Conservation (phyloP, 2,113 vertebrate genomes). For the Picathartes gymnocephalus region DNA sequence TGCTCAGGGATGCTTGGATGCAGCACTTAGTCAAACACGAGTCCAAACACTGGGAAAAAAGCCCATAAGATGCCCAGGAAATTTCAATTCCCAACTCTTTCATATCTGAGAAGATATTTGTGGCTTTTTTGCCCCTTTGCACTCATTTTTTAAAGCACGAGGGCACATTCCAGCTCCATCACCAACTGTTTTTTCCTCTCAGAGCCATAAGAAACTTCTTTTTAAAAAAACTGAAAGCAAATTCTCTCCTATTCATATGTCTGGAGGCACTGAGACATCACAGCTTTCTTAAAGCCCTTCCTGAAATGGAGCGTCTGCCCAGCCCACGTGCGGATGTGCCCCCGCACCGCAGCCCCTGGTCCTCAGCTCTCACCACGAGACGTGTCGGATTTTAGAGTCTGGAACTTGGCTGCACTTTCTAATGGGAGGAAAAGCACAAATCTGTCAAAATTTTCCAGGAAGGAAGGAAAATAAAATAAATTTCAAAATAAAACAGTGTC, state of each 20-base stretch:
- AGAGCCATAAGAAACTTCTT: neutral
- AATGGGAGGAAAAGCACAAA: neutral
- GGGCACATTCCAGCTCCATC: neutral
- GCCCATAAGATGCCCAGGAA: neutral
- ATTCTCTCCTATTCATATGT: neutral
- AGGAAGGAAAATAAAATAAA: neutral
- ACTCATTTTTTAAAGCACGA: neutral
- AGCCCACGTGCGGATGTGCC: neutral
- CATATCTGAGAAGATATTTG: rapidly evolving
- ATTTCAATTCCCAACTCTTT: neutral
- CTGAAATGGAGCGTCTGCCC: neutral
- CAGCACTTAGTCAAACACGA: neutral
- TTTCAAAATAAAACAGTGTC: constrained; percentile 10
- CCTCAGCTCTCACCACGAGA: neutral
- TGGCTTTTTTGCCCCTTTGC: neutral
- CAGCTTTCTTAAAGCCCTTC: constrained; percentile 6
- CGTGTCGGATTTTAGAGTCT: neutral
- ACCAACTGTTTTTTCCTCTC: neutral
- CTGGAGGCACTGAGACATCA: neutral
- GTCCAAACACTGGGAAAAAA: neutral
- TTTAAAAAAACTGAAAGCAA: neutral
- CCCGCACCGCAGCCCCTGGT: neutral
- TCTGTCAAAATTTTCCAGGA: constrained; percentile 3
- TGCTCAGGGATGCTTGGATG: neutral
- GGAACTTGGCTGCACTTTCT: neutral